These are phyloP conservation scores for Tympanuchus pallidicinctus DNA, from an alignment of 2,113 vertebrate genomes.

Conservation along the genomic window DNA sequence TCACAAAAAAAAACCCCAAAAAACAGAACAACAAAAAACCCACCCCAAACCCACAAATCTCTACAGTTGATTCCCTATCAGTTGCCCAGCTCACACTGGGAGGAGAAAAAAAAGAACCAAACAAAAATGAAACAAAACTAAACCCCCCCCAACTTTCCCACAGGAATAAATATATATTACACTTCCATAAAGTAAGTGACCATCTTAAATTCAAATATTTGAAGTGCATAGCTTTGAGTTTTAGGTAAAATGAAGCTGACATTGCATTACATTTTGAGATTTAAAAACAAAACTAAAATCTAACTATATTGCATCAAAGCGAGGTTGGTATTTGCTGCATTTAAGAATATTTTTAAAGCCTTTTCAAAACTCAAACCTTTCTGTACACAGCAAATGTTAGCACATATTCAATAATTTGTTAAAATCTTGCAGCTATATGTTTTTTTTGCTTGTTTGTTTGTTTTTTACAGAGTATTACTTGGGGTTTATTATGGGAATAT, in stretches of 20 bases:
- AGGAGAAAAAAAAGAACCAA: not conserved
- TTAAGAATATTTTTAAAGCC: not conserved
- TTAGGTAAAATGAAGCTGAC: not conserved
- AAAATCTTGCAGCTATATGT: not conserved
- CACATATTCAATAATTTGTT: not conserved
- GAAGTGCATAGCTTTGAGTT: not conserved
- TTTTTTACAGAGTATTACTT: not conserved
- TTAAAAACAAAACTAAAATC: not conserved
- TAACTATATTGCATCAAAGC: not conserved
- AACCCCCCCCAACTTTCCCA: not conserved
- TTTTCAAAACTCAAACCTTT: not conserved
- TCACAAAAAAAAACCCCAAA: not conserved
- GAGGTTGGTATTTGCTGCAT: not conserved
- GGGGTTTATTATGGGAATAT: not conserved
- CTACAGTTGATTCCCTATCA: not conserved
- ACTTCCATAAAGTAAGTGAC: not conserved
- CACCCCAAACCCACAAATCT: not conserved
- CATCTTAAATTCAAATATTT: not conserved
- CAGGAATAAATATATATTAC: not conserved
- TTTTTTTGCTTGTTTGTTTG: not conserved
- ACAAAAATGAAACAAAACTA: too few species aligned
- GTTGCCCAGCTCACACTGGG: not conserved
- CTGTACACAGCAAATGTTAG: not conserved
- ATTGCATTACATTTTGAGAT: accelerated
- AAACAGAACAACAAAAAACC: not conserved